Conservation (phyloP, 2,113 vertebrate species). For the Podarcis muralis region DNA sequence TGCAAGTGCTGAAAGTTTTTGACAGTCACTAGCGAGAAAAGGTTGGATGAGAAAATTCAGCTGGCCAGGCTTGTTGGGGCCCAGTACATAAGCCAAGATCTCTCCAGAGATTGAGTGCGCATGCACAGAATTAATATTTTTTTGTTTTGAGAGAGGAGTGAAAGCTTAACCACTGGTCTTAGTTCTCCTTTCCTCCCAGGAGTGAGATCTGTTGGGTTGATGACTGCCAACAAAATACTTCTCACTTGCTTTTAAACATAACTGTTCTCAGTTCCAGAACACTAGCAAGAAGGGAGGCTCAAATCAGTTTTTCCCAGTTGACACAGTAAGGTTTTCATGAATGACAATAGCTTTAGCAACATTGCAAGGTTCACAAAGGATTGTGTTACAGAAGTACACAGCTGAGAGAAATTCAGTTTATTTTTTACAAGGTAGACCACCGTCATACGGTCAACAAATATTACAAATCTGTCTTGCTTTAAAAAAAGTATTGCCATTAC, state of each 20-base stretch:
- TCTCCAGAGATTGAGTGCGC: not conserved
- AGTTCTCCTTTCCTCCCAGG: not conserved
- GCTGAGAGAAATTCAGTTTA: constrained; percentile 76
- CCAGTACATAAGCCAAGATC: not conserved
- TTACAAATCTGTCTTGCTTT: constrained; percentile 79
- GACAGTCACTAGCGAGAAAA: too few relatives aligned
- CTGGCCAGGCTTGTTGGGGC: not conserved
- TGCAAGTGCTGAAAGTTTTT: not conserved
- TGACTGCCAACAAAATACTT: not conserved
- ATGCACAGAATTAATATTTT: not conserved
- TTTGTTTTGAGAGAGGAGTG: not conserved
- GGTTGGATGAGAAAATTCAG: not conserved
- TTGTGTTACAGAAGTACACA: constrained; percentile 2
- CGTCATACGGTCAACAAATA: constrained; percentile 77
- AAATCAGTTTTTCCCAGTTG: too few relatives aligned
- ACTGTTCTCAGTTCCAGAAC: not conserved
- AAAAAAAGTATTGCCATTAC: constrained; percentile 83
- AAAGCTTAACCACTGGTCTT: not conserved
- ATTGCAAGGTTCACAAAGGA: not conserved
- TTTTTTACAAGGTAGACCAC: constrained; percentile 77
- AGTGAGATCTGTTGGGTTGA: not conserved
- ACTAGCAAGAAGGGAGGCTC: not conserved
- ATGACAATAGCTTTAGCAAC: not conserved
- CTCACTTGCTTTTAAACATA: too few relatives aligned
- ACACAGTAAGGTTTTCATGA: not conserved